These are phyloP conservation scores for Peromyscus nudipes DNA, from an alignment of 2,797 vertebrate species.

Conservation along the genomic window DNA sequence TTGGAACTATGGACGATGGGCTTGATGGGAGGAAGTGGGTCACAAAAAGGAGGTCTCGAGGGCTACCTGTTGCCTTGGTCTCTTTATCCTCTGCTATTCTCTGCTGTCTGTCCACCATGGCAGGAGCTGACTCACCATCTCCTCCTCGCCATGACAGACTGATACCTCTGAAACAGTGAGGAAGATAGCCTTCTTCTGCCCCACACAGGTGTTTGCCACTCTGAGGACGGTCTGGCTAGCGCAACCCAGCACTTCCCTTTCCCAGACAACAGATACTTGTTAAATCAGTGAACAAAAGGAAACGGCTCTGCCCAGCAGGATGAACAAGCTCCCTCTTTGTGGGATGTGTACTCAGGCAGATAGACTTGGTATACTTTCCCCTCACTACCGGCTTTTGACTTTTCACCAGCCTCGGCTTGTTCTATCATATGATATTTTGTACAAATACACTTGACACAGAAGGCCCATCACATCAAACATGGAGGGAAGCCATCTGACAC, in stretches of 20 bases:
- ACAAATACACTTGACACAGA: too few species aligned
- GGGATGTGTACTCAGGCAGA: not conserved
- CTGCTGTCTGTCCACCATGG: too few species aligned
- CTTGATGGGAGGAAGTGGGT: not conserved
- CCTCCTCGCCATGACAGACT: too few species aligned
- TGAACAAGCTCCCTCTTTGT: fast-evolving
- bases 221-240: not conserved
- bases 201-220: fast-evolving
- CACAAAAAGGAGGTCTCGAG: not conserved
- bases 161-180: not conserved
- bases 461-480: too few species aligned
- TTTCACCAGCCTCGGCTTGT: fast-evolving
- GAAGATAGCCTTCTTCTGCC: not conserved
- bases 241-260: not conserved
- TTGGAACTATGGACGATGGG: too few species aligned
- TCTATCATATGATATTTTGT: not conserved
- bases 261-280: not conserved
- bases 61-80: not conserved
- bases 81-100: too few species aligned
- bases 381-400: fast-evolving
- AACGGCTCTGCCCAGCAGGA: fast-evolving
- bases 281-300: not conserved
- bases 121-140: not conserved
- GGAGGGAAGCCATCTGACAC: fast-evolving
- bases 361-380: fast-evolving